Conservation (phyloP, 2,113 vertebrate genomes). For the Xiphophorus hellerii region DNA sequence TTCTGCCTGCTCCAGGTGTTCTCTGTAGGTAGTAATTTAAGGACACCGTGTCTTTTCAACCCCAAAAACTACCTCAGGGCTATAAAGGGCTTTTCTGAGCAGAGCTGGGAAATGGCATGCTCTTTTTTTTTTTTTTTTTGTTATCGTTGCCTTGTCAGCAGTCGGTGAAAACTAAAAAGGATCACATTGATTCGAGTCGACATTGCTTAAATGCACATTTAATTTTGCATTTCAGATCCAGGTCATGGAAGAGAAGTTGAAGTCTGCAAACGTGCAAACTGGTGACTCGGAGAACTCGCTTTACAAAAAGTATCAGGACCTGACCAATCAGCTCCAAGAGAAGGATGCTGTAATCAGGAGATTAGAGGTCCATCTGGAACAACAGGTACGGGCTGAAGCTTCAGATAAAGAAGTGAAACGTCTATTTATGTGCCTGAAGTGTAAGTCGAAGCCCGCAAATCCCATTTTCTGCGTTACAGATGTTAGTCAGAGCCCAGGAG, state of each 20-base stretch:
- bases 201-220: constrained; percentile 10
- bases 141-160: constrained; percentile 21
- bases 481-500: constrained; percentile 89
- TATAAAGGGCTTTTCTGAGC: constrained; percentile 14
- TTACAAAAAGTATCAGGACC: constrained; percentile 83
- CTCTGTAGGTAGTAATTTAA: constrained; percentile 52
- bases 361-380: constrained; percentile 85
- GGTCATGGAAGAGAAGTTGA: constrained; percentile 88
- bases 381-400: constrained; percentile 80
- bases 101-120: background rate
- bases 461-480: constrained; percentile 75
- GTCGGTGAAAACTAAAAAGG: constrained; percentile 15
- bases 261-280: constrained; percentile 81
- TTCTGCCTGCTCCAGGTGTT: constrained; percentile 57
- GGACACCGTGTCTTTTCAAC: constrained; percentile 32
- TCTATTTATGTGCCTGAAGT: constrained; percentile 59
- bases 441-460: constrained; percentile 27
- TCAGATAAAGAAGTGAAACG: constrained; percentile 45
- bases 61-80: constrained; percentile 40
- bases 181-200: constrained; percentile 14
- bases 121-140: background rate
- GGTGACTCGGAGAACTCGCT: constrained; percentile 81
- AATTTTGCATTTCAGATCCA: constrained; percentile 79
- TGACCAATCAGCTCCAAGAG: constrained; percentile 80
- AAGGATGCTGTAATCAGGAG: constrained; percentile 84